These are phyloP conservation scores for Gymnoscopelus braueri DNA, from an alignment of 2,797 vertebrate species.

Conservation along the genomic window DNA sequence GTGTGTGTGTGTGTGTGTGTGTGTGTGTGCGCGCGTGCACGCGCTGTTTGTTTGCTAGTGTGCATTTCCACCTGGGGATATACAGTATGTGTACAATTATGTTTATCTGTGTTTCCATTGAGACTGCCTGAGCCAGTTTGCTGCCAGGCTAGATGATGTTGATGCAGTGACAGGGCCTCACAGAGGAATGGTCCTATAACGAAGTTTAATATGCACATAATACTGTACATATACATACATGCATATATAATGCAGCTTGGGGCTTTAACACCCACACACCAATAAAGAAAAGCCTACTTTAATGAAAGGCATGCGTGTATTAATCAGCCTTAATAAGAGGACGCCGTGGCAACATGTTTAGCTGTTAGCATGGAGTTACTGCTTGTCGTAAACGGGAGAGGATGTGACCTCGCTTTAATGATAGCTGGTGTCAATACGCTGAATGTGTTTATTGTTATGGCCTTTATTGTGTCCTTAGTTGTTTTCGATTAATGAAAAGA, in stretches of 20 bases:
- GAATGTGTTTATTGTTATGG: background rate
- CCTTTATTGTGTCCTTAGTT: background rate
- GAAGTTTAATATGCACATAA: slow-evolving; percentile 15
- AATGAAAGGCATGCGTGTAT: slow-evolving; percentile 23
- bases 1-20: background rate
- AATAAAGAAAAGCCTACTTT: slow-evolving; percentile 22
- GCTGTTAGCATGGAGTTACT: too few species aligned
- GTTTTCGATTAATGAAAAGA: slow-evolving; percentile 3
- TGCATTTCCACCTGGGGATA: background rate
- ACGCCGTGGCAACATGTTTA: too few species aligned
- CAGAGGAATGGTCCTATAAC: slow-evolving; percentile 6
- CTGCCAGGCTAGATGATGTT: slow-evolving; percentile 18
- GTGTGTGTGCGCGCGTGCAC: background rate
- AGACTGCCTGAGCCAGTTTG: slow-evolving; percentile 1
- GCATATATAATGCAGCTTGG: slow-evolving; percentile 4
- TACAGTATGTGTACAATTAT: background rate
- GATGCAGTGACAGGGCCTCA: slow-evolving; percentile 23
- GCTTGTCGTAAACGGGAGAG: background rate
- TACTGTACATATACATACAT: background rate
- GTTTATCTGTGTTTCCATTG: background rate
- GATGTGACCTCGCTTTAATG: background rate
- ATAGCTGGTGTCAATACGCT: background rate
- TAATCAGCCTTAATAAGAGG: slow-evolving; percentile 23
- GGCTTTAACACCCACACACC: background rate
- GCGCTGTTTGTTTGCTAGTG: background rate